phyloP scores from a whole-genome alignment of 2,797 vertebrate genomes.

The Lindbergichthys nudifrons region DNA sequence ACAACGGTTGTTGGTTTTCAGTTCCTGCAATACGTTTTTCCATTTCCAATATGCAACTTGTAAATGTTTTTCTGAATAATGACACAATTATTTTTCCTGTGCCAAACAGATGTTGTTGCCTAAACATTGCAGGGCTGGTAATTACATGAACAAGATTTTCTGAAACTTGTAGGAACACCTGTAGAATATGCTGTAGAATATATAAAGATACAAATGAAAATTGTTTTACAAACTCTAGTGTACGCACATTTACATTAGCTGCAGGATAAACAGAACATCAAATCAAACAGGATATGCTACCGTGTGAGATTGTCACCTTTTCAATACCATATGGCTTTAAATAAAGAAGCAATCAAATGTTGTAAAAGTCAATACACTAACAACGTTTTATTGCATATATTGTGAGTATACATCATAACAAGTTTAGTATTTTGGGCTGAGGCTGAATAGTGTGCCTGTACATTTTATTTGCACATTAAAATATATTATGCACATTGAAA shows the following conservation, averaged over 20 bases:
- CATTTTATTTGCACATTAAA: conserved; percentile 11
- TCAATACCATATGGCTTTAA: neutral
- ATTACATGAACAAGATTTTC: neutral
- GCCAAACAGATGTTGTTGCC: neutral
- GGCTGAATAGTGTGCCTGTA: conserved; percentile 6
- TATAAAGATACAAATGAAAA: neutral
- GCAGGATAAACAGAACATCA: conserved; percentile 1
- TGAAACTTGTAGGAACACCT: neutral
- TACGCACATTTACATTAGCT: neutral
- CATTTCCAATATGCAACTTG: conserved; percentile 17
- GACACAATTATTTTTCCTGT: no score
- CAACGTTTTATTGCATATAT: no score
- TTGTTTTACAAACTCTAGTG: neutral
- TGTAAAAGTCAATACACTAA: no score
- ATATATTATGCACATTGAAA: conserved; percentile 15
- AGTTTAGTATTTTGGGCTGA: neutral
- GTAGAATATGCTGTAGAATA: neutral
- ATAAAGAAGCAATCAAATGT: neutral
- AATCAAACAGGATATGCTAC: neutral
- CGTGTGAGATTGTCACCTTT: neutral
- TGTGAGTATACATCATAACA: no score
- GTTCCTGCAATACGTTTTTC: neutral
- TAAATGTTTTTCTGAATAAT: neutral
- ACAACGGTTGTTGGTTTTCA: neutral
- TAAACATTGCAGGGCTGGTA: neutral